A percentile compares a stretch with the other conserved stretches of the same genome.
Conservation (phyloP, 2,797 vertebrate genomes). For the Tapirus indicus region DNA sequence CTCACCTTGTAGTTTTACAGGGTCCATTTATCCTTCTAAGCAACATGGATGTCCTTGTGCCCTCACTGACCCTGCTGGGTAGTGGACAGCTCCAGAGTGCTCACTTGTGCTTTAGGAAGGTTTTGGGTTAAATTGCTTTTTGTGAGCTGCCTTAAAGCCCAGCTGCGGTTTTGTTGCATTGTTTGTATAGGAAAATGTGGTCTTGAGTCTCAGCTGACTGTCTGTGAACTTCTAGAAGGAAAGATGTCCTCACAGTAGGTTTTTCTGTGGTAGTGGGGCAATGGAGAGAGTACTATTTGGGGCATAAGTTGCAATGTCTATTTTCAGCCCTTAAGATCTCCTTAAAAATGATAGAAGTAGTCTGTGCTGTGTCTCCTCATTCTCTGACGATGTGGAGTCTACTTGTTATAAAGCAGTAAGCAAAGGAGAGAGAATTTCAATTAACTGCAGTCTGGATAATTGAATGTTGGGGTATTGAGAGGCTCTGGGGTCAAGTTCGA, state of each 20-base stretch:
- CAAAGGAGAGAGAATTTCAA: too few relatives aligned
- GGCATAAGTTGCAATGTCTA: neutral
- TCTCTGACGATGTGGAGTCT: neutral
- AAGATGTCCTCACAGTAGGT: neutral
- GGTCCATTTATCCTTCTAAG: neutral
- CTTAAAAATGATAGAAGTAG: neutral
- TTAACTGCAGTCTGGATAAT: rapidly evolving
- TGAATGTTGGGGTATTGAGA: neutral
- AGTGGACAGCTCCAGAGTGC: rapidly evolving
- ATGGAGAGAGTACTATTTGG: neutral
- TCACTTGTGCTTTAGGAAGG: rapidly evolving
- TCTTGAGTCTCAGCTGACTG: neutral
- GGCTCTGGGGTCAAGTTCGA: neutral
- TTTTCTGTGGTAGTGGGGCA: neutral
- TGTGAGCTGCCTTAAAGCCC: neutral
- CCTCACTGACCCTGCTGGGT: neutral
- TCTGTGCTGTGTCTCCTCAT: neutral
- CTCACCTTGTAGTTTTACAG: neutral
- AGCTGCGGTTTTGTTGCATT: neutral
- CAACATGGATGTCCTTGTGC: rapidly evolving
- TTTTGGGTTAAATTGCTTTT: neutral
- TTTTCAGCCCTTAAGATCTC: neutral
- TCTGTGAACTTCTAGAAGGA: neutral
- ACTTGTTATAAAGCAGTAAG: neutral
- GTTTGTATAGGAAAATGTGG: neutral